phyloP scores from a whole-genome alignment of 2,113 vertebrate genomes.

The Pagrus major region DNA sequence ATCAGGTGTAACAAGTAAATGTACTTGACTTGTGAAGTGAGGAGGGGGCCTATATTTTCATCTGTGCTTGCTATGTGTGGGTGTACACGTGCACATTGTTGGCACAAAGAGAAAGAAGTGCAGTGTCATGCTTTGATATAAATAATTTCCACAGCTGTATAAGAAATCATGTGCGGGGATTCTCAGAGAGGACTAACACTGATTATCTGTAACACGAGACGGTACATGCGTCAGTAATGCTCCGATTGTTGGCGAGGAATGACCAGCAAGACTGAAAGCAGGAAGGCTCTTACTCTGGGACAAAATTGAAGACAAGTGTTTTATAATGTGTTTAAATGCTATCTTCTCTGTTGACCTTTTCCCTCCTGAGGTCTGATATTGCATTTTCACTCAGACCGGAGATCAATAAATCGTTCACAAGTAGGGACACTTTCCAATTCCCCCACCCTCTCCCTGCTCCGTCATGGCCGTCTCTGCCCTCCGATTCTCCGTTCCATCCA shows the following conservation, averaged over 20 bases:
- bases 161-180: neutral
- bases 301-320: conserved; percentile 32
- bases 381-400: conserved; percentile 24
- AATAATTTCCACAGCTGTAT: conserved; percentile 16
- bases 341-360: conserved; percentile 38
- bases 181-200: no score
- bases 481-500: conserved; percentile 29
- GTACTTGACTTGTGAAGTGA: neutral
- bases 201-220: neutral
- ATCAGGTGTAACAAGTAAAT: neutral
- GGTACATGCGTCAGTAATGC: neutral
- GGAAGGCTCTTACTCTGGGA: neutral
- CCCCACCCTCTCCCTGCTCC: neutral
- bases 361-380: conserved; percentile 19
- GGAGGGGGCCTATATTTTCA: neutral
- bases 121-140: conserved; percentile 1
- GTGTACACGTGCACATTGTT: neutral
- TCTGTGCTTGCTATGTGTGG: neutral
- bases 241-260: neutral
- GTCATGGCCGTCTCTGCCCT: conserved; percentile 7
- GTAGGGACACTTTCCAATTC: conserved; percentile 18
- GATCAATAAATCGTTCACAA: conserved; percentile 60
- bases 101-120: neutral
- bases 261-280: neutral
- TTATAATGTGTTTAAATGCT: conserved; percentile 36